These are phyloP conservation scores for Lerema accius DNA, from an alignment of 1,140 invertebrate species.

Conservation along the genomic window DNA sequence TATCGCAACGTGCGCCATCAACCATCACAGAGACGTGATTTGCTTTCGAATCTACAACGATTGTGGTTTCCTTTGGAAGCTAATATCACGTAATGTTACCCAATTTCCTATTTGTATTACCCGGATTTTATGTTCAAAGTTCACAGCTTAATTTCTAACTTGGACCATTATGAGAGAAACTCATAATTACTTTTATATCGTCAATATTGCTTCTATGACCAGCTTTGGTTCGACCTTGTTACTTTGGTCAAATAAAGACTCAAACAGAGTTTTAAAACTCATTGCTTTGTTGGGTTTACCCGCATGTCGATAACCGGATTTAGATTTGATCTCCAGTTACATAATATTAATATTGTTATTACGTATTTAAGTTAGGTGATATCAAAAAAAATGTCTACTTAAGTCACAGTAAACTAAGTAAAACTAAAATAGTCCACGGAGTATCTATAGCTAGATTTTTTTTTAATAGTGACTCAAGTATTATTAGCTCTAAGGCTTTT, in stretches of 20 bases:
- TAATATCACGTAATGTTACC: conserved; percentile 31
- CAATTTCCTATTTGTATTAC: conserved; percentile 31
- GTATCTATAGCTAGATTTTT: no score
- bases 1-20: conserved; percentile 12
- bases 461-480: no score
- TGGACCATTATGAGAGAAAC: conserved; percentile 17
- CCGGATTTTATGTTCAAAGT: conserved; percentile 31
- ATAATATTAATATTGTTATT: no score
- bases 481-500: no score
- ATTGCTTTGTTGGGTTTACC: no score
- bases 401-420: no score
- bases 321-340: no score
- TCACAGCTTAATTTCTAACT: conserved; percentile 29
- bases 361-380: no score
- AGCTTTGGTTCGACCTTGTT: not conserved
- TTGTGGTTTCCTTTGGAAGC: conserved; percentile 30
- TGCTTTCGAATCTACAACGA: conserved; percentile 19
- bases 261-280: not conserved
- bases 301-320: no score
- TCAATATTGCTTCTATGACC: conserved; percentile 12
- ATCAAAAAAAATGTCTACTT: no score
- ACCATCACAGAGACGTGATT: conserved; percentile 19
- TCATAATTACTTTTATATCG: conserved; percentile 29
- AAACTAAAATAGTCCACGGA: no score
- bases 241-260: not conserved